Percentiles rank a stretch among this genome's conserved stretches.
Evolutionary conservation across 2,113 vertebrate species (phyloP).

Genomic region (Megaleporinus macrocephalus): DNA sequence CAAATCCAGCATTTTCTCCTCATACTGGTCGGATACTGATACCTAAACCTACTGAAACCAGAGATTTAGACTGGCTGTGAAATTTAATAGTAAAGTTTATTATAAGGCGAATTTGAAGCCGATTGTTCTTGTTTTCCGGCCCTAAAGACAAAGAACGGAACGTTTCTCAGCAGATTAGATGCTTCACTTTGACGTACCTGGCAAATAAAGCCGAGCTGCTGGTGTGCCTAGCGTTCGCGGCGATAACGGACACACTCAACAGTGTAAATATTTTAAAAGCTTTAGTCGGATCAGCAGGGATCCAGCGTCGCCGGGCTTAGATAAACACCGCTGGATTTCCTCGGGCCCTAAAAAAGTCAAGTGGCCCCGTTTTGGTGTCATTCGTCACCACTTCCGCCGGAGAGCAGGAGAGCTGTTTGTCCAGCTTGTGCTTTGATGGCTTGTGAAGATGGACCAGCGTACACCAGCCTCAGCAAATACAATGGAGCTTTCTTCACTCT

Average conservation of each 20-base stretch:
- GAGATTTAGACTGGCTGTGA: no score
- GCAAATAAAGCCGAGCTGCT: neutral
- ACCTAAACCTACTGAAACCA: no score
- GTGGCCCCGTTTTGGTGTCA: neutral
- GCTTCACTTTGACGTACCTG: neutral
- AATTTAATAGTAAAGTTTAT: no score
- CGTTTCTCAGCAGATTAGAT: neutral
- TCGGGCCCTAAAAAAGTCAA: slow-evolving; percentile 10
- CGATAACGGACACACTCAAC: neutral
- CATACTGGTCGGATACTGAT: no score
- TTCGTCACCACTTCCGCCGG: neutral
- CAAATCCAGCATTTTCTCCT: no score
- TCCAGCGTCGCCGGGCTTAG: neutral
- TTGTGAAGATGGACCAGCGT: neutral
- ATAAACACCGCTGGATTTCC: neutral
- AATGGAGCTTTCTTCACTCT: neutral
- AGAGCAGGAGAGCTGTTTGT: slow-evolving; percentile 21
- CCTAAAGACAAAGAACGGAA: neutral
- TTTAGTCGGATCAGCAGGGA: slow-evolving; percentile 28
- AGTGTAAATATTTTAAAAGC: slow-evolving; percentile 52
- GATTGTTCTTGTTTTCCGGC: neutral
- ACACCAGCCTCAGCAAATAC: neutral
- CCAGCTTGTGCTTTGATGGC: neutral
- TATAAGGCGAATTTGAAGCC: no score
- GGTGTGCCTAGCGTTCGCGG: neutral